Percentiles rank a stretch among this genome's conserved stretches.
Evolutionary conservation across 2,797 vertebrate species (phyloP).

Genomic region (Pangasius krempfi): DNA sequence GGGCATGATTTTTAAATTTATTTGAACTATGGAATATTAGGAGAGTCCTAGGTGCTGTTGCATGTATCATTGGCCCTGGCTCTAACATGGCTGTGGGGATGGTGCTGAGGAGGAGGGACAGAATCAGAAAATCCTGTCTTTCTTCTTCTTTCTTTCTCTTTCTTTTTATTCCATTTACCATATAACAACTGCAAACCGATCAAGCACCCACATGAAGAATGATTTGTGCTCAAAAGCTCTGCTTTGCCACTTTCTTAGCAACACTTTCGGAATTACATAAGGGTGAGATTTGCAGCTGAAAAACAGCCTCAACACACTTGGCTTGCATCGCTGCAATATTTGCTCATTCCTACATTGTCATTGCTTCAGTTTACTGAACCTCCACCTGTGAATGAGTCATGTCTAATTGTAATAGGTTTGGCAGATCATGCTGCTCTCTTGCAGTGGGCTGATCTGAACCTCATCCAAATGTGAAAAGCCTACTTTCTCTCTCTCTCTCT

Average conservation of each 20-base stretch:
- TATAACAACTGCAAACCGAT: not conserved
- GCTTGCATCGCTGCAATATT: not conserved
- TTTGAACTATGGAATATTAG: slow-evolving; percentile 28
- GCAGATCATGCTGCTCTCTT: slow-evolving; percentile 45
- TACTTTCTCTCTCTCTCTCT: not conserved
- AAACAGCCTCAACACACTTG: slow-evolving; percentile 18
- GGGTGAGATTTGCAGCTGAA: slow-evolving; percentile 30
- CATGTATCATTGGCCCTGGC: slow-evolving; percentile 53
- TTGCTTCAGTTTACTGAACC: slow-evolving; percentile 40
- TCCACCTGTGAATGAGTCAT: slow-evolving; percentile 56
- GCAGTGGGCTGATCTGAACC: slow-evolving; percentile 53
- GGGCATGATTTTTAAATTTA: slow-evolving; percentile 17
- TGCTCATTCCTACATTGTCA: slow-evolving; percentile 31
- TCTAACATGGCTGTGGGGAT: slow-evolving; percentile 57
- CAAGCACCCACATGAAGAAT: slow-evolving; percentile 15
- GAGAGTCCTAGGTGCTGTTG: slow-evolving; percentile 24
- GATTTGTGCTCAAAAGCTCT: not conserved
- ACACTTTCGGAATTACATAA: slow-evolving; percentile 36
- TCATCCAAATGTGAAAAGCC: slow-evolving; percentile 47
- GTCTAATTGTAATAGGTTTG: slow-evolving; percentile 48
- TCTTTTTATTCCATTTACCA: not conserved
- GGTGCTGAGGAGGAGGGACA: slow-evolving; percentile 36
- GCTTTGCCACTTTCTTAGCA: slow-evolving; percentile 16
- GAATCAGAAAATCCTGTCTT: slow-evolving; percentile 46
- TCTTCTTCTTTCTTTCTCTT: not conserved